Conservation (phyloP, 2,797 vertebrate species). For the Lophius americanus region DNA sequence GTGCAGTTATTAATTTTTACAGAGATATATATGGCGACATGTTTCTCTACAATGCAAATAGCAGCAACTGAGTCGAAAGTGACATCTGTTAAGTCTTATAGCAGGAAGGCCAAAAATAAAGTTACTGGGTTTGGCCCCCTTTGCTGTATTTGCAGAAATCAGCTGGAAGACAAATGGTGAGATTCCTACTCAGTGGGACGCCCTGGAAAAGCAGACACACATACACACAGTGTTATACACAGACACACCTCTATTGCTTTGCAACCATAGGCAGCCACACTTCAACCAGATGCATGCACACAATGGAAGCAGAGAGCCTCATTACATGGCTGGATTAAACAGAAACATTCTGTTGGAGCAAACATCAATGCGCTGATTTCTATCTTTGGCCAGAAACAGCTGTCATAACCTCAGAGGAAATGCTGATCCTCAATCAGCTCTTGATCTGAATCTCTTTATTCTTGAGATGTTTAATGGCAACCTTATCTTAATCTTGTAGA, state of each 20-base stretch:
- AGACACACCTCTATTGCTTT: constrained; percentile 29
- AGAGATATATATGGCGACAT: constrained; percentile 2
- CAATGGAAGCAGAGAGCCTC: constrained; percentile 31
- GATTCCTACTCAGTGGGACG: constrained; percentile 62
- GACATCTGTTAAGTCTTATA: constrained; percentile 82
- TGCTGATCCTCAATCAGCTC: constrained; percentile 55
- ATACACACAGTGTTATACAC: not conserved
- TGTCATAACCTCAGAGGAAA: constrained; percentile 58
- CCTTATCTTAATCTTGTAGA: constrained; percentile 54
- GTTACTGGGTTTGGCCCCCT: constrained; percentile 66
- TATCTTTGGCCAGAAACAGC: constrained; percentile 47
- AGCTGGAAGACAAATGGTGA: constrained; percentile 80
- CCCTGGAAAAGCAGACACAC: constrained; percentile 23
- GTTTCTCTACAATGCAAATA: constrained; percentile 35
- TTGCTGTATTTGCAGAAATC: constrained; percentile 74
- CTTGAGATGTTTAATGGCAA: constrained; percentile 40
- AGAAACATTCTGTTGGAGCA: constrained; percentile 59
- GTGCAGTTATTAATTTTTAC: constrained; percentile 10
- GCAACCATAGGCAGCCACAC: constrained; percentile 9
- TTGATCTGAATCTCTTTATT: constrained; percentile 35
- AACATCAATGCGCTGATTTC: constrained; percentile 65
- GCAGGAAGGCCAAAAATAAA: constrained; percentile 79
- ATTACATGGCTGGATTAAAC: constrained; percentile 68
- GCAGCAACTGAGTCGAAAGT: constrained; percentile 60
- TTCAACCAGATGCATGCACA: constrained; percentile 18